Evolutionary conservation across 1,140 invertebrate genomes (phyloP).

Genomic region (Zaprionus africanus): DNA sequence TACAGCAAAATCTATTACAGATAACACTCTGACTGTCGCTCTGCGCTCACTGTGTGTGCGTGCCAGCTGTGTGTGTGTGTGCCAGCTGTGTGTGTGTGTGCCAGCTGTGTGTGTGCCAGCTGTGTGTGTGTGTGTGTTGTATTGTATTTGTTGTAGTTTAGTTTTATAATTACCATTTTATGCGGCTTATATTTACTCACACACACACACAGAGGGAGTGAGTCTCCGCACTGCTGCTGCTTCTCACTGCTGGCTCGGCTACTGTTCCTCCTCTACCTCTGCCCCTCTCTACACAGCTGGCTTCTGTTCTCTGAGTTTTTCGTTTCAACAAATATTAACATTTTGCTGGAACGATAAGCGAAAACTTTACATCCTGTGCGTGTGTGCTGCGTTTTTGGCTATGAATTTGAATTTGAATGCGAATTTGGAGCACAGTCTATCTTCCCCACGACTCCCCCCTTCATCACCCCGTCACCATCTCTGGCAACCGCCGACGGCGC

Average conservation of each 20-base stretch:
- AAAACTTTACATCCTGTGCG: constrained; percentile 62
- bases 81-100: not conserved
- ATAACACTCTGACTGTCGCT: constrained; percentile 36
- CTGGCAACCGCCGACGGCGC: constrained; percentile 54
- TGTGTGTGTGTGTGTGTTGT: not conserved
- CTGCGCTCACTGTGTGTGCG: not conserved
- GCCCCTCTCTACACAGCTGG: not conserved
- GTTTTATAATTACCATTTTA: constrained; percentile 81
- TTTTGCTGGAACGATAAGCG: constrained; percentile 77
- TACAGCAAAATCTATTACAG: constrained; percentile 69
- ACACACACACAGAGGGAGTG: not conserved
- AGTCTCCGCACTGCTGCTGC: constrained; percentile 15
- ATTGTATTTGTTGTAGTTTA: constrained; percentile 64
- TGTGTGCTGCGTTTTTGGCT: constrained; percentile 46
- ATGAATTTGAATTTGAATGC: constrained; percentile 44
- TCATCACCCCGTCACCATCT: not conserved
- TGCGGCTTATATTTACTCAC: constrained; percentile 73
- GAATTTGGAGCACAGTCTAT: constrained; percentile 18
- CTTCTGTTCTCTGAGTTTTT: constrained; percentile 50
- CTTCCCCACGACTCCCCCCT: not conserved
- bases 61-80: not conserved
- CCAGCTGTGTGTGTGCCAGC: not conserved
- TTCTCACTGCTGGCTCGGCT: not conserved
- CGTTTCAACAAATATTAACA: constrained; percentile 78
- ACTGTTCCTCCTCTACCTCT: not conserved